Conservation (phyloP, 2,113 vertebrate genomes). For the Chaenogobius annularis region DNA sequence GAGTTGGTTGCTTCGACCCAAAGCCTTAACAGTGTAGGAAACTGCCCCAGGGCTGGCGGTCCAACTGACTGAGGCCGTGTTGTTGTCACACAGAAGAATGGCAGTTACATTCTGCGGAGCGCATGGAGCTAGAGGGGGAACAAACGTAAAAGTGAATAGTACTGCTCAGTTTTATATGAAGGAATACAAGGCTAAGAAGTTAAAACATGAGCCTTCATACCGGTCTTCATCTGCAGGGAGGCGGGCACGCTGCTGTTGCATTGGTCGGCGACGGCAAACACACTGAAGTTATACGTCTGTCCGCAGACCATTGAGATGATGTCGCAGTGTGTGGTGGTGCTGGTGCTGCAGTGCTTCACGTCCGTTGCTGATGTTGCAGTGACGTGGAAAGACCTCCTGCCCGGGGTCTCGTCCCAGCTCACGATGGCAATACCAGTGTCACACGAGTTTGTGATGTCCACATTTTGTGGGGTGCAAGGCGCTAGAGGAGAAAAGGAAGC, state of each 20-base stretch:
- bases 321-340: conserved; percentile 50
- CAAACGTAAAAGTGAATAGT: background rate
- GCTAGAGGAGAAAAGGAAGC: conserved; percentile 42
- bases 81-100: conserved; percentile 68
- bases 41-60: conserved; percentile 38
- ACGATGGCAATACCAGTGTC: conserved; percentile 51
- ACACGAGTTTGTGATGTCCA: conserved; percentile 64
- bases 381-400: conserved; percentile 54
- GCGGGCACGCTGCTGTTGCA: conserved; percentile 73
- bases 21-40: conserved; percentile 64
- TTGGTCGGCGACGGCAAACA: conserved; percentile 57
- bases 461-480: conserved; percentile 68
- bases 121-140: conserved; percentile 74
- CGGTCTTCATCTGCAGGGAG: conserved; percentile 58
- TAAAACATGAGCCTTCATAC: conserved; percentile 36
- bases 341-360: conserved; percentile 39
- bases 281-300: conserved; percentile 54
- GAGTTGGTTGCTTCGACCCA: conserved; percentile 43
- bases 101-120: conserved; percentile 67
- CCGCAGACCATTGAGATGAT: conserved; percentile 67
- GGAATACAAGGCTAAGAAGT: background rate
- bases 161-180: too few relatives aligned
- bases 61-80: conserved; percentile 71
- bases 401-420: conserved; percentile 72
- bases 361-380: conserved; percentile 28